phyloP scores from a whole-genome alignment of 2,888 invertebrate genomes.

The Caenorhabditis sp. region DNA sequence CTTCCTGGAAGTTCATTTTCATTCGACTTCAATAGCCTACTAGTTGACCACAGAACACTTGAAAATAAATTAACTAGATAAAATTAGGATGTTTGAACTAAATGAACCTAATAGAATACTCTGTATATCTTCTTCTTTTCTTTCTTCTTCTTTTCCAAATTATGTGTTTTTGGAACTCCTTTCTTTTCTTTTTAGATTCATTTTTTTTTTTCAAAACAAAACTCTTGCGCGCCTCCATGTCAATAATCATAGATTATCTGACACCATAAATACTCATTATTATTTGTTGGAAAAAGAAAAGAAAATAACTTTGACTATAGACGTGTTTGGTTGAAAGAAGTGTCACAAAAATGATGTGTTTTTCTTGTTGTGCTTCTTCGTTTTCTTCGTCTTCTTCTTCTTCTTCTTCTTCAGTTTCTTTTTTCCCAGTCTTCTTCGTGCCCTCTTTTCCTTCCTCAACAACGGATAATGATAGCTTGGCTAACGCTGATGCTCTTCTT shows the following conservation, averaged over 20 bases:
- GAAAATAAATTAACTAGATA: too few species aligned
- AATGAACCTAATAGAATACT: neutral
- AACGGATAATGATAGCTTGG: neutral
- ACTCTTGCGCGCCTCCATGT: too few species aligned
- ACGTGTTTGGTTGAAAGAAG: slow-evolving; percentile 25
- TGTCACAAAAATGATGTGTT: slow-evolving; percentile 11
- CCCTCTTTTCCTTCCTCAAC: neutral
- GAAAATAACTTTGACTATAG: slow-evolving; percentile 3
- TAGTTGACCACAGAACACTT: too few species aligned
- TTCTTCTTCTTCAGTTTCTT: neutral
- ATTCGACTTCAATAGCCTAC: too few species aligned
- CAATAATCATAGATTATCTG: too few species aligned
- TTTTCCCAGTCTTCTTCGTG: neutral
- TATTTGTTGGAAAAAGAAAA: slow-evolving; percentile 11
- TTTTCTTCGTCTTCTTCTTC: neutral
- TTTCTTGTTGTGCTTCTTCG: neutral
- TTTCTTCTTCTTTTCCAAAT: too few species aligned
- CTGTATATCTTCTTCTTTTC: too few species aligned
- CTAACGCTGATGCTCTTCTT: neutral
- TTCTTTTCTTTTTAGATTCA: too few species aligned
- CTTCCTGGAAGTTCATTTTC: too few species aligned
- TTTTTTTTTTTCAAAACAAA: too few species aligned
- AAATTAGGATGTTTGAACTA: neutral
- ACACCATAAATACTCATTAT: too few species aligned
- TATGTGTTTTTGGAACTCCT: too few species aligned